These are phyloP conservation scores for Dallia pectoralis DNA, from an alignment of 2,797 vertebrate species.

Conservation along the genomic window DNA sequence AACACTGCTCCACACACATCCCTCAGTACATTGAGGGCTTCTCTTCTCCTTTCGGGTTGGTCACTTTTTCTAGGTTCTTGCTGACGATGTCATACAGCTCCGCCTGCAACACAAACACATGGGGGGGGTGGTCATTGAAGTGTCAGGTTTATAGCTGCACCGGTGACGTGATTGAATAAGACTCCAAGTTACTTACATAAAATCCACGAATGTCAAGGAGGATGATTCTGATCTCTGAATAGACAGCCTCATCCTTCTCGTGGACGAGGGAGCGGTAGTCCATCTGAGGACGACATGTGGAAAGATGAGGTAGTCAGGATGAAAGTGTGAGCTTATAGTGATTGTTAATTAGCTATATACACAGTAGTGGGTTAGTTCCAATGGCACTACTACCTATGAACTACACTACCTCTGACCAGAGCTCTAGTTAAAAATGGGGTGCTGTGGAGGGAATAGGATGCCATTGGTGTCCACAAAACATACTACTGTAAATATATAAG, in stretches of 20 bases:
- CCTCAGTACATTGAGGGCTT: constrained; percentile 90
- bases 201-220: constrained; percentile 83
- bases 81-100: constrained; percentile 87
- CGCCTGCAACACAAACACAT: constrained; percentile 61
- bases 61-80: constrained; percentile 88
- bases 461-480: too few species aligned
- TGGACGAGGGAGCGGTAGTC: constrained; percentile 87
- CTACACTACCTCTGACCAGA: not conserved
- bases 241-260: constrained; percentile 81
- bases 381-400: too few species aligned
- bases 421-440: not conserved
- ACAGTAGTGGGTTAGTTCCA: not conserved
- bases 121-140: not conserved
- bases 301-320: not conserved
- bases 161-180: not conserved
- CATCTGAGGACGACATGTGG: constrained; percentile 74
- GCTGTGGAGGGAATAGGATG: too few species aligned
- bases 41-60: constrained; percentile 91
- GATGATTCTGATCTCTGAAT: constrained; percentile 77
- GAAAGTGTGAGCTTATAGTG: not conserved
- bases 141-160: not conserved
- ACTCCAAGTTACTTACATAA: constrained; percentile 75
- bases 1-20: not conserved
- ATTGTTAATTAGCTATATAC: too few species aligned
- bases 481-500: too few species aligned